Evolutionary conservation across 2,797 vertebrate genomes (phyloP).

Genomic region (Poeciliopsis turneri): DNA sequence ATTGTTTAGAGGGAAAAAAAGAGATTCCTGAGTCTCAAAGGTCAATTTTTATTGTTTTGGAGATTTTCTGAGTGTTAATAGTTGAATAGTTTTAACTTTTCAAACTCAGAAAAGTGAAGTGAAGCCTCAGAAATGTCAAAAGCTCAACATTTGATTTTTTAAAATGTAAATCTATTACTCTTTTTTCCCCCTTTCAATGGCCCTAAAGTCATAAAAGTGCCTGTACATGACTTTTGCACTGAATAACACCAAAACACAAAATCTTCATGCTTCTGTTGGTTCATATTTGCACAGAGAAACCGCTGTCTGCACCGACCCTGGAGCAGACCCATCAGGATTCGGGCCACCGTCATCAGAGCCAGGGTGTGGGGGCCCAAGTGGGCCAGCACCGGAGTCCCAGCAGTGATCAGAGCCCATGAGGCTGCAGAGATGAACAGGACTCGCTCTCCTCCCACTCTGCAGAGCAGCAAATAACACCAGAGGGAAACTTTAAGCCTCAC

Average conservation of each 20-base stretch:
- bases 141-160: no score
- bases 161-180: no score
- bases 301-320: constrained; percentile 67
- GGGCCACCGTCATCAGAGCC: constrained; percentile 60
- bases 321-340: constrained; percentile 75
- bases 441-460: constrained; percentile 76
- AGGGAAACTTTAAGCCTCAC: background rate
- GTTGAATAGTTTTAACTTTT: no score
- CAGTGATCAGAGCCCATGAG: constrained; percentile 69
- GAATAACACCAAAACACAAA: background rate
- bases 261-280: background rate
- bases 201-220: background rate
- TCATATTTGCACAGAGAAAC: background rate
- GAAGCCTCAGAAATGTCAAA: no score
- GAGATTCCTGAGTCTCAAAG: no score
- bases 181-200: no score
- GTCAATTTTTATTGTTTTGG: no score
- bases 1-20: no score
- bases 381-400: constrained; percentile 65
- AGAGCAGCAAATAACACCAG: background rate
- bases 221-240: background rate
- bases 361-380: constrained; percentile 52
- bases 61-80: no score
- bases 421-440: constrained; percentile 68
- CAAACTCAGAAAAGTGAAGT: no score